Conservation (phyloP, 1,140 invertebrate genomes). For the Lethrus apterus region DNA sequence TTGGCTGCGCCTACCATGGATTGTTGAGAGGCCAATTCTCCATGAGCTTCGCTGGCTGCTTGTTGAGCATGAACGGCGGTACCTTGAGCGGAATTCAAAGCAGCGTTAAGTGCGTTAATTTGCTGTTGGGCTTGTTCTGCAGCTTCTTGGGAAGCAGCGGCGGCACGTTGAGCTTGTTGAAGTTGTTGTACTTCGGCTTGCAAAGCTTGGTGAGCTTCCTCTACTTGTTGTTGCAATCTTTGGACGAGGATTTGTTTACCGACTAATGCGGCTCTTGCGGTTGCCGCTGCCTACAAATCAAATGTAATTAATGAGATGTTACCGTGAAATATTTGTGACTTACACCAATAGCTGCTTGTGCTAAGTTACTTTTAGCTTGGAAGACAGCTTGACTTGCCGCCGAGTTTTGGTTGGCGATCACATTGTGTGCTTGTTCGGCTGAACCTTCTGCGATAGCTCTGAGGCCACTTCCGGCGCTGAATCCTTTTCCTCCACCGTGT, state of each 20-base stretch:
- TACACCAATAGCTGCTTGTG: constrained; percentile 8
- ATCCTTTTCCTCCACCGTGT: constrained; percentile 2
- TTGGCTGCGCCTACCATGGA: constrained; percentile 53
- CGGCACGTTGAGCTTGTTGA: constrained; percentile 48
- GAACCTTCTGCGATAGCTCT: constrained; percentile 4
- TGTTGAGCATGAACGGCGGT: constrained; percentile 47
- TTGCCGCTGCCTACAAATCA: background rate
- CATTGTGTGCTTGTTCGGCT: constrained; percentile 1
- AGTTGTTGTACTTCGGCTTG: constrained; percentile 47
- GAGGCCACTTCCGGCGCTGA: constrained; percentile 5
- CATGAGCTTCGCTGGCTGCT: constrained; percentile 46
- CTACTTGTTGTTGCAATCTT: constrained; percentile 47
- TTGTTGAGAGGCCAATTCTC: constrained; percentile 49
- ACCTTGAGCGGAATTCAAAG: constrained; percentile 49
- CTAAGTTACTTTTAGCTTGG: background rate
- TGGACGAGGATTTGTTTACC: constrained; percentile 50
- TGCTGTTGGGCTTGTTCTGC: constrained; percentile 38
- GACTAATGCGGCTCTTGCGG: constrained; percentile 48
- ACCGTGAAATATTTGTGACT: background rate
- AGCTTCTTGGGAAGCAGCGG: constrained; percentile 46
- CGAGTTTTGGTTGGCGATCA: constrained; percentile 1
- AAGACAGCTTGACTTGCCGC: constrained; percentile 8
- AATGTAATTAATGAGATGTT: background rate
- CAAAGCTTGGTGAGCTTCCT: constrained; percentile 45
- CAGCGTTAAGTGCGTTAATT: constrained; percentile 30